Evolutionary conservation across 2,888 invertebrate genomes (phyloP).

Genomic region (Drosophila paucipuncta): DNA sequence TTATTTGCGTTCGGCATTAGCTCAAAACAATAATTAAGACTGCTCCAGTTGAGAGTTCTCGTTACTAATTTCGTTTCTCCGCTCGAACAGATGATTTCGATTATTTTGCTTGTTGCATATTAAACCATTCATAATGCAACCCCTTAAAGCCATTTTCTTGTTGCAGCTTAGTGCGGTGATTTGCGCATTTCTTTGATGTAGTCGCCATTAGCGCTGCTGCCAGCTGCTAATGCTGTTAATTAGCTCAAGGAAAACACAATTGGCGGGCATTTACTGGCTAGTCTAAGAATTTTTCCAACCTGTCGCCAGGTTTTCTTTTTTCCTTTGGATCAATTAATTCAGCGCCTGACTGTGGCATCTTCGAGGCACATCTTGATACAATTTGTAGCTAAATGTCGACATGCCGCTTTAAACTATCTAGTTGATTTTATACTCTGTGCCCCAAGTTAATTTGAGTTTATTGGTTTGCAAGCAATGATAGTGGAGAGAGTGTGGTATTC

Average conservation of each 20-base stretch:
- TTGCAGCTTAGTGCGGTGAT: constrained; percentile 28
- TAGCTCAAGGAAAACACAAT: constrained; percentile 63
- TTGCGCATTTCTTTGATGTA: constrained; percentile 51
- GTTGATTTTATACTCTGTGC: constrained; percentile 1
- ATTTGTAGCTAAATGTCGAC: constrained; percentile 56
- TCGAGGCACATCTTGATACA: constrained; percentile 67
- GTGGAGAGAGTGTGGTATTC: background rate
- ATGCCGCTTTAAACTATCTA: constrained; percentile 33
- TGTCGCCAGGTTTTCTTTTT: constrained; percentile 33
- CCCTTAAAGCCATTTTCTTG: constrained; percentile 30
- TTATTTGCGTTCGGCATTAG: constrained; percentile 20
- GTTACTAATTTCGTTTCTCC: background rate
- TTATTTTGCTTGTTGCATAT: constrained; percentile 35
- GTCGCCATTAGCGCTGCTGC: constrained; percentile 23
- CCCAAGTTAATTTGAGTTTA: background rate
- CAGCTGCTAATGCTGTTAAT: constrained; percentile 59
- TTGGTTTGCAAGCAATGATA: background rate
- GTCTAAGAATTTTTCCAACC: constrained; percentile 39
- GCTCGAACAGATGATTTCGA: constrained; percentile 23
- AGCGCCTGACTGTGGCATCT: constrained; percentile 34
- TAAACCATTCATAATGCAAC: constrained; percentile 28
- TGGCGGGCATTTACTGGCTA: constrained; percentile 56
- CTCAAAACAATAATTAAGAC: constrained; percentile 1
- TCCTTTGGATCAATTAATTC: constrained; percentile 58
- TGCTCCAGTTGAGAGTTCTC: background rate